Evolutionary conservation across 2,113 vertebrate species (phyloP).

Genomic region (Nannobrachium achirus): DNA sequence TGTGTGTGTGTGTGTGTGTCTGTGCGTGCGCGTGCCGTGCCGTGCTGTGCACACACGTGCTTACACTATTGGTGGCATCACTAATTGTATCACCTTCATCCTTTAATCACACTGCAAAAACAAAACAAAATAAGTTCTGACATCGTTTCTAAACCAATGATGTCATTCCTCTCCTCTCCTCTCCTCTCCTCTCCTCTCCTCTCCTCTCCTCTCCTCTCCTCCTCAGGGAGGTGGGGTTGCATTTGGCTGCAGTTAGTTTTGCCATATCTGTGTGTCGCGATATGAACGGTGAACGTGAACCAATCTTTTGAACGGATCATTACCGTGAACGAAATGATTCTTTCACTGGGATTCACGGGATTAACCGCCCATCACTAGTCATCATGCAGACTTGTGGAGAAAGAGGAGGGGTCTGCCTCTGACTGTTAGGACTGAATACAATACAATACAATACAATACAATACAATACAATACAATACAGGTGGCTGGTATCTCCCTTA

Average conservation of each 20-base stretch:
- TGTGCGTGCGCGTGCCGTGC: neutral
- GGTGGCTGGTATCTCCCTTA: too few relatives aligned
- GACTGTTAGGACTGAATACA: conserved; percentile 1
- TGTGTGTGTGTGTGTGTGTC: neutral
- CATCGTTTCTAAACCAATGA: conserved; percentile 37
- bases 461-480: too few relatives aligned
- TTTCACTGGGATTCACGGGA: too few relatives aligned
- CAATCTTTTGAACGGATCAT: too few relatives aligned
- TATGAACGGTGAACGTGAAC: too few relatives aligned
- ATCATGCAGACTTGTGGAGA: conserved; percentile 55
- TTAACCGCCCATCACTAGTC: too few relatives aligned
- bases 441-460: too few relatives aligned
- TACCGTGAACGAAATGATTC: too few relatives aligned
- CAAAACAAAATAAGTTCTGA: neutral
- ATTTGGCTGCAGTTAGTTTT: conserved; percentile 48
- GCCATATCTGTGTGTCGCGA: too few relatives aligned
- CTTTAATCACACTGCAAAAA: conserved; percentile 11
- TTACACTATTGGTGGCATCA: conserved; percentile 18
- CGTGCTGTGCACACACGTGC: neutral
- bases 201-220: neutral
- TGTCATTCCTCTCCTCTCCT: conserved; percentile 3
- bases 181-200: neutral
- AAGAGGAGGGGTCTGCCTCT: conserved; percentile 17
- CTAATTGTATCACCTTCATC: conserved; percentile 37
- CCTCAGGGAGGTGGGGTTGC: conserved; percentile 40